Base-by-base conservation (phyloP, 2,113 vertebrate genomes). In the Etia nguti region DNA sequence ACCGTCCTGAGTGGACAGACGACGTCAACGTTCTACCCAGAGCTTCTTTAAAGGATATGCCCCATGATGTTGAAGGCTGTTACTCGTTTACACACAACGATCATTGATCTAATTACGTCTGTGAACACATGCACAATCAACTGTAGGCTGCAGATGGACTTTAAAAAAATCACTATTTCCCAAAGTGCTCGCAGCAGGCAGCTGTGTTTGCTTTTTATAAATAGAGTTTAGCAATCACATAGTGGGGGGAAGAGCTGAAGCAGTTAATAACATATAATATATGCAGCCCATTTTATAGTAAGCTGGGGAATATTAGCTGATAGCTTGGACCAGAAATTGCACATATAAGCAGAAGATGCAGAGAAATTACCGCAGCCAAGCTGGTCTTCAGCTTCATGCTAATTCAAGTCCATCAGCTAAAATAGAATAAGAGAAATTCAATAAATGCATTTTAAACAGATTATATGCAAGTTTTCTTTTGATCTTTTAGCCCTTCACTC, bases 291-390 rank as follows among this genome's bases (percentile, higher is more conserved):
- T 86, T 94, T 92, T 89, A 89, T 83, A 77, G 82, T 88, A 82
- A 86, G 83, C 90, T 36, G 68, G 82, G 88, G 88, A 86, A 89
- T 83, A 34, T 88, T 70, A 82, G 56, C 70, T 86, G 70, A 83
- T 50, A 68, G 83, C 83, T 77, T 68, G 86, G 87, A 85, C 54
- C 65, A 91, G 79, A 92, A 94, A 83, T 29, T 91, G 94, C 93
- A 91, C 56, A 6, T 89, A 84, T 90, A 92, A 92, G 93, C 92
- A 95, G 79, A 94, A 88, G 70, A 93, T 83, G 73, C 36, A 79
- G 70, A 89, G 70, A 85, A 86, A 87, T 88, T 54, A 92, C 54
- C n/a, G 86, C 60, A 3, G 29, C 84, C 41, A 13, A 1, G 79
- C 79, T 75, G 54, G 36, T 90, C 82, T 87, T 89, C 73, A 79